Percentiles rank a stretch among this genome's conserved stretches.
These are phyloP conservation scores for Pilophorus perplexus DNA, from an alignment of 2,888 invertebrate species.

Conservation along the genomic window DNA sequence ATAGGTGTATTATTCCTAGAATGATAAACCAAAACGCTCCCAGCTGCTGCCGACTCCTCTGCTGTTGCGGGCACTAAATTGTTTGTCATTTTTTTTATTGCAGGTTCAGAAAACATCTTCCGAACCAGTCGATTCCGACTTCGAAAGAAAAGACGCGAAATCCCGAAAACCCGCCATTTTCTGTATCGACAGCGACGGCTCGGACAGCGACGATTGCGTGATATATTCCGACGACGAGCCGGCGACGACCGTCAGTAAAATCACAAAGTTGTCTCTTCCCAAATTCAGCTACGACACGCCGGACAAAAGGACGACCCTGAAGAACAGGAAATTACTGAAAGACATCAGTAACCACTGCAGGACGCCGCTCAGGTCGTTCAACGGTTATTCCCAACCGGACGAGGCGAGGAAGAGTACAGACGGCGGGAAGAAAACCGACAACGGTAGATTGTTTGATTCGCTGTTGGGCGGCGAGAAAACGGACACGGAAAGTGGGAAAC, in stretches of 20 bases:
- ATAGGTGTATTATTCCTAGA: too few species aligned
- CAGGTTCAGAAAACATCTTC: too few species aligned
- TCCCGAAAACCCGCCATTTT: too few species aligned
- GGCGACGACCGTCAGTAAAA: not conserved
- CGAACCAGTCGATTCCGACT: not conserved
- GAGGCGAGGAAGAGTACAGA: not conserved
- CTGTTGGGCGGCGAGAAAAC: not conserved
- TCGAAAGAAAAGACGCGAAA: not conserved
- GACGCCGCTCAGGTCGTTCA: slow-evolving; percentile 5
- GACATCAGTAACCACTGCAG: slow-evolving; percentile 19
- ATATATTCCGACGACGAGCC: slow-evolving; percentile 23
- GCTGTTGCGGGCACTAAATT: too few species aligned
- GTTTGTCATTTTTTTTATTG: too few species aligned
- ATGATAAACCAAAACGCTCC: too few species aligned
- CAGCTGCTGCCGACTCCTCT: too few species aligned
- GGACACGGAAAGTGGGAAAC: not conserved
- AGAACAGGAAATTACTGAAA: not conserved
- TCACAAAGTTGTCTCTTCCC: not conserved
- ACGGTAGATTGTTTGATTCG: not conserved
- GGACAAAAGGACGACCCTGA: slow-evolving; percentile 1
- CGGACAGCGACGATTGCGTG: slow-evolving; percentile 19
- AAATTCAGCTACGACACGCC: slow-evolving; percentile 22
- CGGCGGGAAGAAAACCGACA: not conserved
- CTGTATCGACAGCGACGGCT: too few species aligned
- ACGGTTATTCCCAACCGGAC: too few species aligned